Percentiles rank a stretch among this genome's conserved stretches.
Conservation (phyloP, 2,888 invertebrate genomes). For the Drosophila koepferae region DNA sequence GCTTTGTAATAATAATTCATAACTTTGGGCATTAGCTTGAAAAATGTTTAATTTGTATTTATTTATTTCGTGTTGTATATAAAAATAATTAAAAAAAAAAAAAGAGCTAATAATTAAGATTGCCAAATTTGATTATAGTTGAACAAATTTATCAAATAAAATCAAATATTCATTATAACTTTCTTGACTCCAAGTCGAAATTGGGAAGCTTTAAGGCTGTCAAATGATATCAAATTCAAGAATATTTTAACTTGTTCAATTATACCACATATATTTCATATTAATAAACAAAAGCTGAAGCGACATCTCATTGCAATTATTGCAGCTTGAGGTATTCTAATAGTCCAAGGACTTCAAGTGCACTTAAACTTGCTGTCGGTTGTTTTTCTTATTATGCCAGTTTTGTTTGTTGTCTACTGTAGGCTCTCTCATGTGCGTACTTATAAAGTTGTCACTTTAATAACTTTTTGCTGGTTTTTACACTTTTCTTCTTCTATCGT, state of each 20-base stretch:
- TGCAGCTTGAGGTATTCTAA: neutral
- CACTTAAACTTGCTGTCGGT: slow-evolving; percentile 10
- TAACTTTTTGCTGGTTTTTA: slow-evolving; percentile 61
- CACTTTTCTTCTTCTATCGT: neutral
- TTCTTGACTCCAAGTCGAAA: no score
- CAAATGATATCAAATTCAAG: neutral
- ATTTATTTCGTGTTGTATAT: neutral
- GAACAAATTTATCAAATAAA: no score
- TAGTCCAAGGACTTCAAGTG: neutral
- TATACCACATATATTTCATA: no score
- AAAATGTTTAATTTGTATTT: neutral
- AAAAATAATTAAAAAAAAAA: no score
- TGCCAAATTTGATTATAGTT: no score
- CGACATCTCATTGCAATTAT: neutral
- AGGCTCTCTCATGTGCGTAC: slow-evolving; percentile 55
- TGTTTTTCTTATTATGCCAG: slow-evolving; percentile 28
- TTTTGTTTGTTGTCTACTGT: slow-evolving; percentile 20
- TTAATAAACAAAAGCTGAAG: neutral
- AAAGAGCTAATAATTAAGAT: no score
- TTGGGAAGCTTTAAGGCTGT: no score
- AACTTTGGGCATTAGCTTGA: neutral
- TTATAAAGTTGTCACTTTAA: slow-evolving; percentile 78
- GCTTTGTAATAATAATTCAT: neutral
- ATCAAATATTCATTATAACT: no score
- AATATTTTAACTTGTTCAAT: neutral